Conservation (phyloP, 1,140 invertebrate species). For the Protaetia brevitarsis region DNA sequence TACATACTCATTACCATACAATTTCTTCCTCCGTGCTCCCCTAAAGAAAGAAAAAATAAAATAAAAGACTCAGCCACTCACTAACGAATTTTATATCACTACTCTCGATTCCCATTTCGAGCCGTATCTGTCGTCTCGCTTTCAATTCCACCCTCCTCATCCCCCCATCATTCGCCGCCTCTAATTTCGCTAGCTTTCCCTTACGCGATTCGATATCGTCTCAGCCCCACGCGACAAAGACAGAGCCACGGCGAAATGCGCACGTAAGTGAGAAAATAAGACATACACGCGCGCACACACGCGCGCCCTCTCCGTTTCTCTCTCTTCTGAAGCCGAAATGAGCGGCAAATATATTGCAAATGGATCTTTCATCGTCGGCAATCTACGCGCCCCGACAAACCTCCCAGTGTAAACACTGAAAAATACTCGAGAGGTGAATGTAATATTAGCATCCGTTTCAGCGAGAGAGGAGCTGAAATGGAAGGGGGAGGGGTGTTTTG, state of each 20-base stretch:
- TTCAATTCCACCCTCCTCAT: neutral
- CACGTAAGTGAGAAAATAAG: neutral
- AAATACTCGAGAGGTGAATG: slow-evolving; percentile 41
- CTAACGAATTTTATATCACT: neutral
- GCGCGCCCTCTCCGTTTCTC: neutral
- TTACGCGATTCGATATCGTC: neutral
- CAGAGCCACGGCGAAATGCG: neutral
- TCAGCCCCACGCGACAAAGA: neutral
- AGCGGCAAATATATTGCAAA: slow-evolving; percentile 39
- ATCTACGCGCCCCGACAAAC: slow-evolving; percentile 41
- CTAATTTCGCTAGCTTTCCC: slow-evolving; percentile 4
- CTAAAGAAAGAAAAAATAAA: neutral
- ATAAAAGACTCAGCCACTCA: neutral
- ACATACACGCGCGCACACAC: neutral
- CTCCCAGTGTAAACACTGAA: slow-evolving; percentile 42
- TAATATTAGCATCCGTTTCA: slow-evolving; percentile 32
- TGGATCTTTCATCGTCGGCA: slow-evolving; percentile 41
- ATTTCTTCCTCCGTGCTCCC: neutral
- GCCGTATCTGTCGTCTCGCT: neutral
- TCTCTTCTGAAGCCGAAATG: slow-evolving; percentile 28
- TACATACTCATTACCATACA: slow-evolving; percentile 13
- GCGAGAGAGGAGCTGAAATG: neutral
- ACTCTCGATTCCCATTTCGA: neutral
- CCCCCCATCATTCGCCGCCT: neutral
- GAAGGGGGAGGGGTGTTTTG: neutral